phyloP scores from a whole-genome alignment of 2,113 vertebrate species.

The Onychorhynchus coronatus region DNA sequence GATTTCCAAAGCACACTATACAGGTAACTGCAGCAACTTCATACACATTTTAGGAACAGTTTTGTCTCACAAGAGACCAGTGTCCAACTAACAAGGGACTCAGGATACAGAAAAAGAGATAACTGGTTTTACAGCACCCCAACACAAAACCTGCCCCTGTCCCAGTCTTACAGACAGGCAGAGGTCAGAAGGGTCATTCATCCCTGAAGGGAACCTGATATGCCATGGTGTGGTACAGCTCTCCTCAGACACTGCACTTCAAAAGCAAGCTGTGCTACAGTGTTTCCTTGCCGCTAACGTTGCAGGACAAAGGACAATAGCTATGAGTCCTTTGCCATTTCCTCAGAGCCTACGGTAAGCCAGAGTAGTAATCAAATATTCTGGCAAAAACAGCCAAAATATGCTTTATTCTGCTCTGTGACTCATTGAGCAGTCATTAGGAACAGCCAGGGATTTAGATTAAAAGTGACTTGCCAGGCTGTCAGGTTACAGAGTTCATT shows the following conservation, averaged over 20 bases:
- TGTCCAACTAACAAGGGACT: background rate
- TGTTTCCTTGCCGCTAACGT: background rate
- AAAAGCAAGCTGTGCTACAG: background rate
- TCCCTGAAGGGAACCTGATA: background rate
- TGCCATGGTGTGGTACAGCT: background rate
- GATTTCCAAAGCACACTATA: background rate
- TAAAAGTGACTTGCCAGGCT: background rate
- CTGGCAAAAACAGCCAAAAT: background rate
- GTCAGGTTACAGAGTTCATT: background rate
- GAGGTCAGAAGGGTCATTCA: background rate
- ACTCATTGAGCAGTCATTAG: background rate
- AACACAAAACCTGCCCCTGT: background rate
- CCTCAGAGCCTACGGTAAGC: background rate
- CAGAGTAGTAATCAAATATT: background rate
- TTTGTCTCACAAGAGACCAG: background rate
- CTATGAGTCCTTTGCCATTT: background rate
- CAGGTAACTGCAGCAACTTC: background rate
- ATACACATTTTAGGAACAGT: background rate
- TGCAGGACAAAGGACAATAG: slow-evolving; percentile 36
- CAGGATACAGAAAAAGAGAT: background rate
- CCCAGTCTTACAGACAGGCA: background rate
- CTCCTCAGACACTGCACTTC: background rate
- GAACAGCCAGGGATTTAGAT: background rate
- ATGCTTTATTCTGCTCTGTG: background rate
- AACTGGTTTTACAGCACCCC: background rate